A percentile compares a stretch with the other conserved stretches of the same genome.
phyloP scores from a whole-genome alignment of 2,888 invertebrate genomes.

The Orchestes rusci region DNA sequence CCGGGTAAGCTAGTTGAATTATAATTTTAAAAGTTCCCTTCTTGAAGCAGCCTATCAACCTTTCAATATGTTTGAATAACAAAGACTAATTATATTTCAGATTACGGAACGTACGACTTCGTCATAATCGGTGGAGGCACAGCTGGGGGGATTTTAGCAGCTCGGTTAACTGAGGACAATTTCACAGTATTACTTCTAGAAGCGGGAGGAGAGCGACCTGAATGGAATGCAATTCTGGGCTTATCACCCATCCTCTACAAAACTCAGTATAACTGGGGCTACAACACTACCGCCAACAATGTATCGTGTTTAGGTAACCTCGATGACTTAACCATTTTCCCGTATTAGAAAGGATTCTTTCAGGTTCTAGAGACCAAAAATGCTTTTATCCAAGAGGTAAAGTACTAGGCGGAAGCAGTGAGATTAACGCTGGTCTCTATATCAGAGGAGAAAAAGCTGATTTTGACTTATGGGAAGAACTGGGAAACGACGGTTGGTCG shows the following conservation, averaged over 20 bases:
- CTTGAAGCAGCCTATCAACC: too few relatives aligned
- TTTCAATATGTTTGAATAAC: too few relatives aligned
- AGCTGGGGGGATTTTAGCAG: constrained; percentile 3
- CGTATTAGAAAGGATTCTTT: too few relatives aligned
- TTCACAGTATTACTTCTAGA: constrained; percentile 3
- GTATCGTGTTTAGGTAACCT: constrained; percentile 5
- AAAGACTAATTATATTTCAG: too few relatives aligned
- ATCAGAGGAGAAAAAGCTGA: constrained; percentile 1
- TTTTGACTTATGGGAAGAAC: constrained; percentile 5
- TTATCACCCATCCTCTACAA: neutral
- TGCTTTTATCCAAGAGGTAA: constrained; percentile 10
- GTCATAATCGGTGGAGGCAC: constrained; percentile 6
- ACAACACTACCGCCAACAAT: constrained; percentile 2
- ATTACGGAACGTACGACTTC: constrained; percentile 4
- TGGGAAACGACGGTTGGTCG: constrained; percentile 27
- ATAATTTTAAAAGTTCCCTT: too few relatives aligned
- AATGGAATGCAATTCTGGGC: neutral
- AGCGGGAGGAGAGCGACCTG: neutral
- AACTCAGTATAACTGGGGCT: constrained; percentile 2
- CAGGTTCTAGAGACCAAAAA: too few relatives aligned
- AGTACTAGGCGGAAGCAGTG: constrained; percentile 5
- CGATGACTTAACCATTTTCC: too few relatives aligned
- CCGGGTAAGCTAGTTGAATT: too few relatives aligned
- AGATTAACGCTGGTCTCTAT: constrained; percentile 4
- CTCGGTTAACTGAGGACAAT: neutral